Evolutionary conservation across 1,140 invertebrate species (phyloP).

Genomic region (Aphaenogaster ashmeadi): DNA sequence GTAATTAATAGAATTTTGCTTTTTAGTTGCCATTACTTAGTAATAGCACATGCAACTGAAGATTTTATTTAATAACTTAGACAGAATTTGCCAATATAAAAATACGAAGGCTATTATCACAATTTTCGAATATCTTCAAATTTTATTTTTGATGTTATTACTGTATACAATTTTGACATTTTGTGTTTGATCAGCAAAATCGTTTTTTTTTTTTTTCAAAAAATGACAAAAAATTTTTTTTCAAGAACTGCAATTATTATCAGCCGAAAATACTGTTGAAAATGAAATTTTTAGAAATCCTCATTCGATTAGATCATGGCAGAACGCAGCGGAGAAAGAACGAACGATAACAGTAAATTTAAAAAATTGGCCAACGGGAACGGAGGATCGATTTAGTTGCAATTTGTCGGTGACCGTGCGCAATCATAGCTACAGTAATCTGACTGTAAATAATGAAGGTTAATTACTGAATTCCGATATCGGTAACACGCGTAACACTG

Average conservation of each 20-base stretch:
- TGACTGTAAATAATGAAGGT: slow-evolving; percentile 35
- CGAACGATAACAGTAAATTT: not conserved
- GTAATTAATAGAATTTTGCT: not conserved
- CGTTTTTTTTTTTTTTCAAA: not conserved
- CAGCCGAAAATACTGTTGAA: not conserved
- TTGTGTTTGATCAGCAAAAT: not conserved
- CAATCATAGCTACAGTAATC: not conserved
- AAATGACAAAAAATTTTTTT: not conserved
- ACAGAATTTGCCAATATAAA: not conserved
- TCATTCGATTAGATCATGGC: not conserved
- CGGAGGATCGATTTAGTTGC: not conserved
- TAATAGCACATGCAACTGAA: not conserved
- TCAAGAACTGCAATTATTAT: not conserved
- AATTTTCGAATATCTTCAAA: not conserved
- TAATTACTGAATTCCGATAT: slow-evolving; percentile 69
- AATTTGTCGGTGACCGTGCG: not conserved
- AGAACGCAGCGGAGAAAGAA: not conserved
- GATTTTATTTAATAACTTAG: not conserved
- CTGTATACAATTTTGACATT: not conserved
- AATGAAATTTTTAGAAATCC: not conserved
- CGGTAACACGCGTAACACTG: slow-evolving; percentile 3
- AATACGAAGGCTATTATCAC: not conserved
- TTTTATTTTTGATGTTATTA: not conserved
- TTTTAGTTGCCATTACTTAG: not conserved
- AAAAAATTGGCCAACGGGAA: not conserved